Evolutionary conservation across 2,888 invertebrate species (phyloP).

Genomic region (Nysson spinosus): DNA sequence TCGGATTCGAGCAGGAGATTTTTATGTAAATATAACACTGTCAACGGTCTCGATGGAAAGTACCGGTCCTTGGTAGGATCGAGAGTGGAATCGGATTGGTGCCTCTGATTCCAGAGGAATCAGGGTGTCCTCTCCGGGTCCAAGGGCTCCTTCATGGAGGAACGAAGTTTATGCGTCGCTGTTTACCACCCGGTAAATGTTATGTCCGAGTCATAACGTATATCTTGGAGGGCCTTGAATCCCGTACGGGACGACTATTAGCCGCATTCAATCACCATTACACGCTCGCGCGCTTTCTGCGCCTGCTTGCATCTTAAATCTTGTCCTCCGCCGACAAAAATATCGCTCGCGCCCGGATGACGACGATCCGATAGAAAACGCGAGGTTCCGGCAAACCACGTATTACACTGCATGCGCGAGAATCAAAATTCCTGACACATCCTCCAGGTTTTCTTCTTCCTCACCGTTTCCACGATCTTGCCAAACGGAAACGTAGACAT

Average conservation of each 20-base stretch:
- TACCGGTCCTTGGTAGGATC: background rate
- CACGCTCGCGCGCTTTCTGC: slow-evolving; percentile 61
- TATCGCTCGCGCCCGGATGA: slow-evolving; percentile 22
- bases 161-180: slow-evolving; percentile 50
- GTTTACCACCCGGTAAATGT: slow-evolving; percentile 61
- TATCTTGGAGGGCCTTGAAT: slow-evolving; percentile 53
- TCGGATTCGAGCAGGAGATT: background rate
- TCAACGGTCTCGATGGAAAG: no score
- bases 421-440: slow-evolving; percentile 16
- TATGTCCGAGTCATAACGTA: slow-evolving; percentile 60
- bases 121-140: background rate
- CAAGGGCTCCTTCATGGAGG: slow-evolving; percentile 5
- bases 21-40: no score
- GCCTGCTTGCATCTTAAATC: slow-evolving; percentile 58
- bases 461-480: background rate
- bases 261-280: slow-evolving; percentile 68
- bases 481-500: background rate
- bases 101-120: background rate
- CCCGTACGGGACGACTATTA: slow-evolving; percentile 61
- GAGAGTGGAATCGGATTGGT: slow-evolving; percentile 7
- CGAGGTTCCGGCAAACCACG: background rate
- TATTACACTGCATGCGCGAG: slow-evolving; percentile 4
- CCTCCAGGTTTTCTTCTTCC: background rate
- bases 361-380: background rate
- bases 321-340: slow-evolving; percentile 41